Evolutionary conservation across 1,140 invertebrate genomes (phyloP), one percentile per base, ranked within the genome.

Genomic region (Penaeus japonicus): DNA sequence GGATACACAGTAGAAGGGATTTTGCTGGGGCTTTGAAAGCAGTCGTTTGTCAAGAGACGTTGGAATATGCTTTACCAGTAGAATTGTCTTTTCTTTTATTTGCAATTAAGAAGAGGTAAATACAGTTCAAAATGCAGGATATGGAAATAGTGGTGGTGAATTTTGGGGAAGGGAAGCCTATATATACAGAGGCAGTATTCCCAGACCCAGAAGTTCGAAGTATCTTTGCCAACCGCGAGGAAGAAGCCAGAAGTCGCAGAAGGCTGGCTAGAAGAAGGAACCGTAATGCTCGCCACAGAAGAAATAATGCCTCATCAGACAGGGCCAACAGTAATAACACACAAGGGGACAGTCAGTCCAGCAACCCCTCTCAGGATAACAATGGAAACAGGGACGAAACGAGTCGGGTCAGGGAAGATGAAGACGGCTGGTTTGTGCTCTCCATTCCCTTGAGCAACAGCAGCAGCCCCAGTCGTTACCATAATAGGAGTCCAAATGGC

Each of bases 101-200:
- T 15, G 18, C 30, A 32, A 22, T 18, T 77, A 22, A 10, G 73
- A 20, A 32, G 35, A 77, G 30, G 35, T 1, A 22, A 22, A 77
- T 32, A 77, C 7, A 30, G n/a, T 20, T 10, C 20, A 88, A 32
- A 54, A 88, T 88, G 87, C 79, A 82, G 20, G 59, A 84, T 77
- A 57, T 88, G 62, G 87, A 88, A 57, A 78, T 88, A 35, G 87
- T 88, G 17, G 78, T 84, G n/a, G 87, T 88, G 24, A 88, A 84
- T 47, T 88, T 88, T 78, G 80, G 39, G 30, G 20, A 80, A 17
- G 54, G 39, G 22, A 59, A 57, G 17, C 87, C 87, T 54, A 83
- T 88, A 24, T 88, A 53, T 30, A 88, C 86, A 30, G 86, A 88
- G 59, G 79, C 80, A 22, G 86, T 88, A 53, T 88, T 83, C 57